Evolutionary conservation across 1,140 invertebrate species (phyloP).

Genomic region (Tribolium castaneum): DNA sequence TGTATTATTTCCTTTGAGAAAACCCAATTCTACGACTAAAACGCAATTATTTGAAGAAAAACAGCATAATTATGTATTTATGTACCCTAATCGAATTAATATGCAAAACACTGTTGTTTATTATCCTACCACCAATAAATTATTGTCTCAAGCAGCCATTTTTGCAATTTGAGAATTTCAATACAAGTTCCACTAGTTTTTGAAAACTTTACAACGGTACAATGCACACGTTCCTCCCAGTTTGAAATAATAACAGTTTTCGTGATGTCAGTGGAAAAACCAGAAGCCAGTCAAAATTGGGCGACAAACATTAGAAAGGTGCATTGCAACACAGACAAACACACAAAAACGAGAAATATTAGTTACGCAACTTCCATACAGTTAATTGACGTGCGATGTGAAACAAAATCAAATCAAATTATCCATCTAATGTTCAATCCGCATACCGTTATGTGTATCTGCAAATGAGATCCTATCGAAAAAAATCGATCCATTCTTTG

Average conservation of each 20-base stretch:
- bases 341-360: neutral
- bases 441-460: neutral
- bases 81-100: too few species aligned
- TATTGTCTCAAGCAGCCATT: neutral
- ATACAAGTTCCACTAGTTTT: too few species aligned
- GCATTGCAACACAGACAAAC: slow-evolving; percentile 1
- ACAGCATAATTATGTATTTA: too few species aligned
- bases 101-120: too few species aligned
- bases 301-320: slow-evolving; percentile 21
- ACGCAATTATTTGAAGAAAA: too few species aligned
- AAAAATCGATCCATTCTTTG: slow-evolving; percentile 16
- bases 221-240: neutral
- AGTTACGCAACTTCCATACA: slow-evolving; percentile 1
- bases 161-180: neutral
- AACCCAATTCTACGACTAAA: too few species aligned
- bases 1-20: too few species aligned
- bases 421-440: neutral
- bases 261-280: slow-evolving; percentile 31
- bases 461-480: neutral
- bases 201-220: neutral
- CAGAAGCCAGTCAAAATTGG: slow-evolving; percentile 9
- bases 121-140: too few species aligned
- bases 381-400: neutral
- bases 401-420: neutral
- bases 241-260: neutral